A percentile compares a stretch with the other conserved stretches of the same genome.
Evolutionary conservation across 2,888 invertebrate genomes (phyloP).

Genomic region (Phorcus lineatus): DNA sequence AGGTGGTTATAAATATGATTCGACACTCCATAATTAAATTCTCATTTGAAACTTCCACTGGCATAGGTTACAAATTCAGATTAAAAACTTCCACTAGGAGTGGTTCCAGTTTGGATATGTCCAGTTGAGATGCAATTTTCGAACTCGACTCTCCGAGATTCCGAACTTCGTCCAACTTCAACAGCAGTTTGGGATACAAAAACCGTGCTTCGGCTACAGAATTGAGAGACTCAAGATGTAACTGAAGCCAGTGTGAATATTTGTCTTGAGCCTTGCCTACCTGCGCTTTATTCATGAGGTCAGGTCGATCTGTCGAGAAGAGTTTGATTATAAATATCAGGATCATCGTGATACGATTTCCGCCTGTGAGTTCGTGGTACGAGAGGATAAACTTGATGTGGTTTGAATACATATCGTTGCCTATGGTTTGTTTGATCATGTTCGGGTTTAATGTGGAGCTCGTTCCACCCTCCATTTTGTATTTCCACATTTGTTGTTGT

Average conservation of each 20-base stretch:
- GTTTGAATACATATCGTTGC: slow-evolving; percentile 72
- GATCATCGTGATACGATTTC: slow-evolving; percentile 75
- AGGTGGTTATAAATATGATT: no score
- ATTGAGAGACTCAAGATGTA: slow-evolving; percentile 84
- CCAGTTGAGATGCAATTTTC: slow-evolving; percentile 59
- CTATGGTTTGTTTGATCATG: slow-evolving; percentile 56
- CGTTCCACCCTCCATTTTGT: slow-evolving; percentile 42
- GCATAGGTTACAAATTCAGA: slow-evolving; percentile 32
- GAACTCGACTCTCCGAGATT: slow-evolving; percentile 70
- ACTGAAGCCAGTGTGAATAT: slow-evolving; percentile 89
- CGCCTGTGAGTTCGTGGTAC: slow-evolving; percentile 73
- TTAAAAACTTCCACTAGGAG: slow-evolving; percentile 68
- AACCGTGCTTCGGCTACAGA: slow-evolving; percentile 87
- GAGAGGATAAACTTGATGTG: slow-evolving; percentile 75
- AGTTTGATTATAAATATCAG: slow-evolving; percentile 75
- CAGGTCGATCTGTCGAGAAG: slow-evolving; percentile 75
- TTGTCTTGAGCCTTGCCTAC: slow-evolving; percentile 75
- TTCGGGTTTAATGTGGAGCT: slow-evolving; percentile 52
- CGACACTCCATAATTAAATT: no score
- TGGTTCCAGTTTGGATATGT: slow-evolving; percentile 65
- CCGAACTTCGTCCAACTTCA: slow-evolving; percentile 75
- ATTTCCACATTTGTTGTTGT: slow-evolving; percentile 55
- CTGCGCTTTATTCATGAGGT: slow-evolving; percentile 63
- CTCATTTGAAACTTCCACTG: no score
- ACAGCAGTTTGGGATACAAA: slow-evolving; percentile 75